These are phyloP conservation scores for Cephus spinipes DNA, from an alignment of 2,888 invertebrate genomes.

Conservation along the genomic window DNA sequence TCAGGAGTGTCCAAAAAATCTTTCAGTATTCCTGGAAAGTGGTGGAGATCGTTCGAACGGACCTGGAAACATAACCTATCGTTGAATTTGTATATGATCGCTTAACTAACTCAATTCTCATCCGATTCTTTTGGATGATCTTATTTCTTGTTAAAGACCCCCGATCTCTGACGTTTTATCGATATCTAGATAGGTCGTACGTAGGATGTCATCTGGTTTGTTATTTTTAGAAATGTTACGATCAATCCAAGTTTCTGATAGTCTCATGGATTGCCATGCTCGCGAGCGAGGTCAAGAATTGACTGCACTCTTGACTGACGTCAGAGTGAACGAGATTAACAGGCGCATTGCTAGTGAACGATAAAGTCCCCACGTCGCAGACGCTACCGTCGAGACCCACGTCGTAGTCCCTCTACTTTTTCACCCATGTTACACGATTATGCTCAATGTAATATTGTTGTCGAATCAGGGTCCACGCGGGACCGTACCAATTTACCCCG, in stretches of 20 bases:
- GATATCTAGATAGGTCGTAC: not conserved
- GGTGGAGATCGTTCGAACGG: not conserved
- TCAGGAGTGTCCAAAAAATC: not conserved
- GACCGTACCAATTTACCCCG: not conserved
- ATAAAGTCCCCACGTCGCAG: not conserved
- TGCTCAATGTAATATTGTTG: not conserved
- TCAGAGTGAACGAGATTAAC: not conserved
- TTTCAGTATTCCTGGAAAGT: not conserved
- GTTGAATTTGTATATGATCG: not conserved
- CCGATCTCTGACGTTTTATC: not conserved
- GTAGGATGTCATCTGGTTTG: not conserved
- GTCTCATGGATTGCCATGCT: not conserved
- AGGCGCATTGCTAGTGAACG: not conserved
- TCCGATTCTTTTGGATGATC: not conserved
- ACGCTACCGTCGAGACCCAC: not conserved
- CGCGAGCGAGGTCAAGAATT: not conserved
- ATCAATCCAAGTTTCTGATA: not conserved
- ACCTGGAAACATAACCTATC: not conserved
- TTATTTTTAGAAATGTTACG: not conserved
- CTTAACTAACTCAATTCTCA: not conserved
- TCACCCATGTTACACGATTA: not conserved
- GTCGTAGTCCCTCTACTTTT: not conserved
- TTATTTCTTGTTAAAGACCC: not conserved
- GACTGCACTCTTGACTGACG: not conserved
- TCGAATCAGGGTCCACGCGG: not conserved